These are phyloP conservation scores for Tryphoninae sp. DNA, from an alignment of 2,888 invertebrate genomes.

Conservation along the genomic window DNA sequence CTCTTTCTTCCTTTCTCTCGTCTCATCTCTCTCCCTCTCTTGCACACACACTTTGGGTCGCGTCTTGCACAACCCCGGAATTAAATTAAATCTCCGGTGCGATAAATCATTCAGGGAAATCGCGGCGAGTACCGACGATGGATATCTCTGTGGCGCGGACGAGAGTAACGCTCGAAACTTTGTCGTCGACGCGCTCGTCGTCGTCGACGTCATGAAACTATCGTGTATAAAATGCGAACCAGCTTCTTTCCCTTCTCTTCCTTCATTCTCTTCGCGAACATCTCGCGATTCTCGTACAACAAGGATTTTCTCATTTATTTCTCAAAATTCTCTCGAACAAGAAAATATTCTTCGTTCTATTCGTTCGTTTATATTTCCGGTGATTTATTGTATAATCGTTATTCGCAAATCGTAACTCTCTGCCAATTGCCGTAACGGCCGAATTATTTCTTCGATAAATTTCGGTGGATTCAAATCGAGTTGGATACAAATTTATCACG, in stretches of 20 bases:
- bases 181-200: slow-evolving; percentile 29
- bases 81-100: slow-evolving; percentile 68
- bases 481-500: slow-evolving; percentile 17
- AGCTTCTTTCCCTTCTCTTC: not conserved
- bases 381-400: slow-evolving; percentile 6
- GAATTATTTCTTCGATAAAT: slow-evolving; percentile 37
- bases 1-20: slow-evolving; percentile 19
- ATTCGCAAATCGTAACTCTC: slow-evolving; percentile 14
- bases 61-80: slow-evolving; percentile 57
- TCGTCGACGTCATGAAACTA: slow-evolving; percentile 12
- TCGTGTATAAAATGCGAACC: slow-evolving; percentile 18
- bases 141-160: slow-evolving; percentile 45
- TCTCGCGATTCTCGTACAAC: not conserved
- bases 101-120: slow-evolving; percentile 65
- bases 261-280: slow-evolving; percentile 12
- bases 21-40: slow-evolving; percentile 34
- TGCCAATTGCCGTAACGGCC: not conserved
- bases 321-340: no score
- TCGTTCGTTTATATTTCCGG: not conserved
- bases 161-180: slow-evolving; percentile 45
- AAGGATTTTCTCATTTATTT: no score
- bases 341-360: no score
- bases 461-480: slow-evolving; percentile 19
- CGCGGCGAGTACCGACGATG: slow-evolving; percentile 48
- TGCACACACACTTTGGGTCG: slow-evolving; percentile 3